Evolutionary conservation across 2,888 invertebrate genomes (phyloP), one percentile per base, ranked within the genome.

Genomic region (Euzetes globulus): DNA sequence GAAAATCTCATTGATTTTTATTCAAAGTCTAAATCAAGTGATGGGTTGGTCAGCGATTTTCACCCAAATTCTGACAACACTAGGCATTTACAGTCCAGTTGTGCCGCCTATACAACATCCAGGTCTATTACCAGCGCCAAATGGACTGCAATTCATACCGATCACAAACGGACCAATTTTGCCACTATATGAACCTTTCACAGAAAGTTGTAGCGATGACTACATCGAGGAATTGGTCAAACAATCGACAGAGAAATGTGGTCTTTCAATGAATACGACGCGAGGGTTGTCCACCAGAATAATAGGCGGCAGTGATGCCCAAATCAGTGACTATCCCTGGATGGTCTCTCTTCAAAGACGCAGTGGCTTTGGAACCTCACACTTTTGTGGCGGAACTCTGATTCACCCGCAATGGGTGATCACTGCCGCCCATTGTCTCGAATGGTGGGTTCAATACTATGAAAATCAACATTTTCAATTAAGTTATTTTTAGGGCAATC

Each of bases 381-480:
- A 77, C 47, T 74, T 58, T 33, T 77, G 77, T 63, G 77, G 77
- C 22, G 77, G 74, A 13, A 37, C 74, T 37, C 27, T 77, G 0
- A 68, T 76, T 37, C 71, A 74, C 47, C 55, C 76, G 0, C 19
- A 73, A 15, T 76, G 55, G 33, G 63, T 76, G 1, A 27, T 77
- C 3, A 77, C 76, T 17, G 77, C 77, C 11, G 77, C 74, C 11
- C 77, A 77, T 72, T 77, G 77, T 74, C 33, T 74, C n/a, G 72
- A 45, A 58, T 60, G 63, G 71, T 65, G 2, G 19, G 3, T 58
- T 4, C 19, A n/a, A n/a, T 50, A 50, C n/a, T n/a, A n/a, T n/a
- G n/a, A n/a, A n/a, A n/a, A n/a, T n/a, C n/a, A n/a, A n/a, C n/a
- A n/a, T n/a, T n/a, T n/a, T n/a, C 50, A 50, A 7, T 50, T 50